Conservation (phyloP, 1,140 invertebrate genomes). For the Polyergus mexicanus region DNA sequence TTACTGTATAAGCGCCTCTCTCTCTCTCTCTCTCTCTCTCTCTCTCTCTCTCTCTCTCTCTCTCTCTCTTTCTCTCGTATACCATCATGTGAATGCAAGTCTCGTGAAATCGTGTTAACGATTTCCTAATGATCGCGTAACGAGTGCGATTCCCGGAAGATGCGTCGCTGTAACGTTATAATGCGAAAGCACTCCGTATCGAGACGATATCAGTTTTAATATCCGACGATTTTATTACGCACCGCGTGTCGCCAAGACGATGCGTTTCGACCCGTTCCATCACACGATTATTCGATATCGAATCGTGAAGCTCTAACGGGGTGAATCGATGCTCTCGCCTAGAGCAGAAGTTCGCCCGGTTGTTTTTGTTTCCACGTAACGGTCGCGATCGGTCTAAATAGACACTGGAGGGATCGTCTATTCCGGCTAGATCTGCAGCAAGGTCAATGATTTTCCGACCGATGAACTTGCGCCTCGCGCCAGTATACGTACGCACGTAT, state of each 20-base stretch:
- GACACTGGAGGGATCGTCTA: constrained; percentile 54
- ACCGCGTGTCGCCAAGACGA: background rate
- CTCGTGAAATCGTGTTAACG: constrained; percentile 14
- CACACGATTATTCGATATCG: background rate
- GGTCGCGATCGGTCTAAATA: constrained; percentile 49
- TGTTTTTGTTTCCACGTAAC: constrained; percentile 59
- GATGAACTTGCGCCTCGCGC: constrained; percentile 71
- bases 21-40: background rate
- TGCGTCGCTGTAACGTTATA: constrained; percentile 11
- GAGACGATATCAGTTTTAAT: background rate
- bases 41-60: background rate
- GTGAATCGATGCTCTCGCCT: background rate
- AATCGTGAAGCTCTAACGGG: background rate
- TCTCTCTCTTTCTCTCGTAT: too few species aligned
- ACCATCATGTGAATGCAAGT: background rate
- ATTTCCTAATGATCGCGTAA: constrained; percentile 1
- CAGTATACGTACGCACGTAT: constrained; percentile 26
- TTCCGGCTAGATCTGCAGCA: constrained; percentile 68
- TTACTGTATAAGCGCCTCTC: background rate
- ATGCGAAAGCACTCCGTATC: background rate
- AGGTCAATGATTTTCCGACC: constrained; percentile 77
- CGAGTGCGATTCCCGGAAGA: constrained; percentile 21
- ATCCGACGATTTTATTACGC: background rate
- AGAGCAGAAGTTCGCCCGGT: background rate
- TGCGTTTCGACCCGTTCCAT: background rate